Evolutionary conservation across 2,797 vertebrate genomes (phyloP).

Genomic region (Echiichthys vipera): DNA sequence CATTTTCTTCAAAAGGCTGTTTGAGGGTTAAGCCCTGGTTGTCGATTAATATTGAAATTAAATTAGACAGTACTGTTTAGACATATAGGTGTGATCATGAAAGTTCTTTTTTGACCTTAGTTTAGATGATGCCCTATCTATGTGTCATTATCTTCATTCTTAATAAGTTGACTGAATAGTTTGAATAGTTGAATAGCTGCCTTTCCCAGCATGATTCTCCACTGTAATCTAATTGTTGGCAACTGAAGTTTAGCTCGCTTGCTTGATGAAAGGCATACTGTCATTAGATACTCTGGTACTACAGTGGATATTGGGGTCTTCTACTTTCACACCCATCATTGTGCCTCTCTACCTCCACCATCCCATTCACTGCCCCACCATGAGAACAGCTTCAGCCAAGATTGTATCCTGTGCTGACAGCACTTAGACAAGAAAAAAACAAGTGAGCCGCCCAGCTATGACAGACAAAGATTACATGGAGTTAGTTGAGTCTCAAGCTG

Average conservation of each 20-base stretch:
- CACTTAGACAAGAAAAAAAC: slow-evolving; percentile 43
- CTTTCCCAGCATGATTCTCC: neutral
- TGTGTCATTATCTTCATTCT: neutral
- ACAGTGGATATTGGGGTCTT: neutral
- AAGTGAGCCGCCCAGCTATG: slow-evolving; percentile 18
- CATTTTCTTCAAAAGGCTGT: too few species aligned
- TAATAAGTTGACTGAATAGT: neutral
- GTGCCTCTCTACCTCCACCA: neutral
- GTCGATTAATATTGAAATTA: neutral
- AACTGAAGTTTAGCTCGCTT: neutral
- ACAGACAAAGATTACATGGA: slow-evolving; percentile 33
- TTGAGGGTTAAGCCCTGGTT: neutral
- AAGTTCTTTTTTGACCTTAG: neutral
- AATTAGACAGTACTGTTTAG: neutral
- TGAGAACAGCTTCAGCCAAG: slow-evolving; percentile 16
- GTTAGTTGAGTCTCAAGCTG: slow-evolving; percentile 26
- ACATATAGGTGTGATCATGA: neutral
- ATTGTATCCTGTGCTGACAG: slow-evolving; percentile 30
- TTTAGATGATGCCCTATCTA: neutral
- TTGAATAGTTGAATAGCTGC: too few species aligned
- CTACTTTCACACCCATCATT: neutral
- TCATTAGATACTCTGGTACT: neutral
- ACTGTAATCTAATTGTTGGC: neutral
- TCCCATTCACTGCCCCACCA: neutral
- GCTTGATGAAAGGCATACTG: neutral